Evolutionary conservation across 2,113 vertebrate genomes (phyloP).

Genomic region (Ceyx melanurus): DNA sequence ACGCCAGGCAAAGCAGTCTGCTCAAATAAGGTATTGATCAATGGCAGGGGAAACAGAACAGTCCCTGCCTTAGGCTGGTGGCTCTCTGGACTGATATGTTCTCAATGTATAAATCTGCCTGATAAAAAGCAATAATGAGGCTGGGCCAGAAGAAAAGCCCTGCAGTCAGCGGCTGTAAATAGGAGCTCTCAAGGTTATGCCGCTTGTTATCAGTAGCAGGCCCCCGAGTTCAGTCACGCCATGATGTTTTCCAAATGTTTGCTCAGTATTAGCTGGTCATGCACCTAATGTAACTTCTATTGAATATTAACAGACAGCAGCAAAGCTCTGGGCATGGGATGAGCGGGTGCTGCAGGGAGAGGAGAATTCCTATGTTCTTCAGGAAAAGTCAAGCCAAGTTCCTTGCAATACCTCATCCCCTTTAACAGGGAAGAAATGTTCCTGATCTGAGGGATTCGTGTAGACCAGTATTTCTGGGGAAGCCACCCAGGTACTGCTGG

Average conservation of each 20-base stretch:
- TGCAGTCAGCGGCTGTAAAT: constrained; percentile 78
- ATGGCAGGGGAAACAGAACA: constrained; percentile 7
- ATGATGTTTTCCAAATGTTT: constrained; percentile 96
- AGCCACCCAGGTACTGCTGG: neutral
- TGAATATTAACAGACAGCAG: constrained; percentile 95
- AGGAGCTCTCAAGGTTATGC: constrained; percentile 81
- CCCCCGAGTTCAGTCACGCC: constrained; percentile 84
- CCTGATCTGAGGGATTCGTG: neutral
- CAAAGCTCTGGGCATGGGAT: constrained; percentile 72
- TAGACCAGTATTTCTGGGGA: neutral
- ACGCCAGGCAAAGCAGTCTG: neutral
- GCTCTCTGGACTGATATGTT: constrained; percentile 60
- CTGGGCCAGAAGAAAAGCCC: constrained; percentile 70
- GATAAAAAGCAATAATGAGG: constrained; percentile 72
- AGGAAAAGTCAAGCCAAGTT: neutral
- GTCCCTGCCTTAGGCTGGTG: constrained; percentile 35
- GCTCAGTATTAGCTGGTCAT: constrained; percentile 93
- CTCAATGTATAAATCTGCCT: constrained; percentile 50
- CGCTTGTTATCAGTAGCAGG: constrained; percentile 82
- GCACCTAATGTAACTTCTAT: constrained; percentile 86
- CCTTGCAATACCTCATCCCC: neutral
- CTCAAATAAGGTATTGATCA: constrained; percentile 42
- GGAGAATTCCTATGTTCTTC: constrained; percentile 46
- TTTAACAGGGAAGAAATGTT: neutral
- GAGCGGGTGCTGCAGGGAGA: neutral